Percentiles rank a stretch among this genome's conserved stretches.
These are phyloP conservation scores for Drosophila neotestacea DNA, from an alignment of 2,888 invertebrate genomes.

Conservation along the genomic window DNA sequence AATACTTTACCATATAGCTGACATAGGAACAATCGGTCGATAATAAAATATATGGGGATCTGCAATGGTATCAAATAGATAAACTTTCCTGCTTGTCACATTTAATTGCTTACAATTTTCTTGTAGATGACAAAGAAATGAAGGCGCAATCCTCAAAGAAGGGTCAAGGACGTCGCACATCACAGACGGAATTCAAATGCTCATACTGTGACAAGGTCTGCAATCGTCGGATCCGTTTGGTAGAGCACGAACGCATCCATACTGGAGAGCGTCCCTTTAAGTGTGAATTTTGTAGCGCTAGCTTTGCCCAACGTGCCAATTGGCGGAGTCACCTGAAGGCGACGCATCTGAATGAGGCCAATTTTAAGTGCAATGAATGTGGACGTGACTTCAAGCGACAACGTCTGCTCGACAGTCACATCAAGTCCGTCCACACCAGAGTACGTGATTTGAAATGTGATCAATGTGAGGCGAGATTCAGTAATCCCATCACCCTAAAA, in stretches of 20 bases:
- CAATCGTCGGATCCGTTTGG: conserved; percentile 91
- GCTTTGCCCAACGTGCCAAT: conserved; percentile 93
- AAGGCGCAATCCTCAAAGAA: background rate
- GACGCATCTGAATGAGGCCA: conserved; percentile 91
- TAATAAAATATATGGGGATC: too few species aligned
- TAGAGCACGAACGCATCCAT: conserved; percentile 93
- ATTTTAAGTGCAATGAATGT: conserved; percentile 89
- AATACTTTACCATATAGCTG: background rate
- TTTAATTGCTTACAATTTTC: background rate
- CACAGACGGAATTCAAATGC: conserved; percentile 9
- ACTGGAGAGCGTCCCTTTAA: conserved; percentile 92
- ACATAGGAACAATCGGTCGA: background rate
- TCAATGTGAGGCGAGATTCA: conserved; percentile 91
- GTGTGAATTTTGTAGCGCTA: conserved; percentile 91
- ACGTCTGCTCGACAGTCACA: conserved; percentile 92
- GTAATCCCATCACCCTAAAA: conserved; percentile 93
- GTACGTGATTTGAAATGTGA: conserved; percentile 91
- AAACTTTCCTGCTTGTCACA: background rate
- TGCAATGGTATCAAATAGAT: too few species aligned
- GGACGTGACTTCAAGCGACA: conserved; percentile 89
- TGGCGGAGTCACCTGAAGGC: conserved; percentile 92
- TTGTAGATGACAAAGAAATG: background rate
- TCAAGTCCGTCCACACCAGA: conserved; percentile 92
- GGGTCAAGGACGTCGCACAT: background rate
- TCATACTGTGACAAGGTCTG: conserved; percentile 29